Base-by-base conservation (phyloP, 2,888 invertebrate genomes). In the Cephus runcator region DNA sequence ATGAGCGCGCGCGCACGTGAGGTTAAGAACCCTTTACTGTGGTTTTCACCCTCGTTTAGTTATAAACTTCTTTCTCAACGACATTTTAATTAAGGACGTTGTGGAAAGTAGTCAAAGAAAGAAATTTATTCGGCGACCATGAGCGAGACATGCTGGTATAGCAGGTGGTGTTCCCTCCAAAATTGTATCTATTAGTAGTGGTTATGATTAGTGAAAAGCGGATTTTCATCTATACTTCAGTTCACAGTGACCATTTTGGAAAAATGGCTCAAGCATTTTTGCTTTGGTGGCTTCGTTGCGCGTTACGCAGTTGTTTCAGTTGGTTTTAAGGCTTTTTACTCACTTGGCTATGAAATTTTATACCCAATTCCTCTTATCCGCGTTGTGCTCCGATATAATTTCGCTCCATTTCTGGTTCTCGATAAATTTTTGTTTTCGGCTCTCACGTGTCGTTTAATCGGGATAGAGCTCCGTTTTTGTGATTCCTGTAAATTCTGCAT, bases 1-100 rank as follows among this genome's bases (percentile, higher is more conserved):
- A 78, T 82, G 78, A 77, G 78, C 81, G 81, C 81, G 77, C 82
- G 75, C 81, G 76, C 82, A 83, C 81, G 79, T 83, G 79, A 84
- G 85, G 85, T 85, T 85, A 85, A 82, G 82, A 83, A 80, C 80
- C 79, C 77, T 35, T 79, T 69, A 75, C 77, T 74, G 78, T 68
- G 76, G 56, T 74, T 76, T 73, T 79, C 81, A 73, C 78, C 56
- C 76, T 69, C 73, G 34, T 34, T 40, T 68, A 75, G 69, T 77
- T 40, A 75, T 75, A 77, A 76, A 77, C 77, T 69, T 71, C 33
- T 73, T 30, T 31, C 69, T 69, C 73, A 76, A 73, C 73, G 73
- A 79, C 34, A 78, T 71, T 34, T 35, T 75, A 12, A 23, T 76
- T 15, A 69, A 23, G 56, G 75, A 69, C 34, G 69, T 69, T 74